Base-by-base conservation (phyloP, 2,797 vertebrate genomes). In the Thalassophryne amazonica region DNA sequence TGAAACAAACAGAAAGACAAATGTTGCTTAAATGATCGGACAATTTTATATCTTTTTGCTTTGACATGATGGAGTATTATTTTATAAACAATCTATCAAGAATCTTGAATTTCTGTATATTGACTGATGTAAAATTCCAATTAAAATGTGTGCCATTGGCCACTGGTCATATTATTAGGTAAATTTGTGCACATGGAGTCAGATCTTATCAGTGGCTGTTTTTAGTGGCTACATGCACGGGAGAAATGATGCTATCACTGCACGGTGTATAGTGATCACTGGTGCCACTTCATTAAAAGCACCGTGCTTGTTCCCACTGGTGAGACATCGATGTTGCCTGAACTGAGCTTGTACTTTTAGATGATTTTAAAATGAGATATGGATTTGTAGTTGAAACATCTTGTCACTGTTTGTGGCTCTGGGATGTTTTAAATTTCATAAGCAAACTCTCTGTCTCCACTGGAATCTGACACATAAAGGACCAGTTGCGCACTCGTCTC, bases 141-240 rank as follows among this genome's bases (percentile, higher is more conserved):
- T n/a, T n/a, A n/a, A n/a, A n/a, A n/a, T n/a, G n/a, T n/a, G n/a
- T n/a, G n/a, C n/a, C n/a, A n/a, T n/a, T n/a, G n/a, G n/a, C n/a
- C n/a, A n/a, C n/a, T n/a, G n/a, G 10, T 22, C 25, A 11, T 19
- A 6, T 32, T 20, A 32, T 14, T 4, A 3, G 12, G 15, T 16
- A 20, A 7, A 45, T 21, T 24, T 10, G 3, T n/a, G 5, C 4
- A 11, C 6, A 28, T 32, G 7, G 32, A 16, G n/a, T n/a, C n/a
- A n/a, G n/a, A n/a, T n/a, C n/a, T n/a, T n/a, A n/a, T n/a, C n/a
- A n/a, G n/a, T n/a, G 11, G 28, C 65, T 37, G 41, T 60, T 46
- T 73, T 70, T 72, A 73, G 68, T 24, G 55, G 69, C 62, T 73
- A 52, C 61, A 57, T 73, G 58, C 57, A 53, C 9, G 0, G 32